Evolutionary conservation across 2,797 vertebrate species (phyloP), one percentile per base, ranked within the genome.

Genomic region (Macroramphosus scolopax): DNA sequence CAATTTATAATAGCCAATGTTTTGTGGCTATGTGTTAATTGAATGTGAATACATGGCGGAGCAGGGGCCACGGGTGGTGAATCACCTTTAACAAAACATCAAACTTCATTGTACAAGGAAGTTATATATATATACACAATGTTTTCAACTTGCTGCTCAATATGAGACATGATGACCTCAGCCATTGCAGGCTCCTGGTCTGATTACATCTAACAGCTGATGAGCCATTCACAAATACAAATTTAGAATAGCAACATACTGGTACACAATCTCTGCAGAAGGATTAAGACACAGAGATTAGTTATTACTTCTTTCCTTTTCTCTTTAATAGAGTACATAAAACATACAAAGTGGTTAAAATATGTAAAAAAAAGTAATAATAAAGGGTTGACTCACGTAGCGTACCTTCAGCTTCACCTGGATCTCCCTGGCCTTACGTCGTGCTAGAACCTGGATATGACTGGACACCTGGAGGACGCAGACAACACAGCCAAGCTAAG

Each of bases 321-420:
- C 6, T 9, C 1, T 8, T 15, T 9, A 5, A 3, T 2, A 0
- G 5, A 11, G 12, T 20, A 6, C 12, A 43, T 5, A 1, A 25
- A 52, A 36, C 22, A 43, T 54, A 1, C 5, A 34, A 25, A 24
- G 9, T 12, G 37, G 56, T 31, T 15, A 34, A 8, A 17, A 22
- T 53, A 61, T 51, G 6, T 43, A 16, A n/a, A 46, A 40, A 42
- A 38, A n/a, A n/a, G n/a, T n/a, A n/a, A 61, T 18, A 53, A 11
- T 64, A 35, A 72, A 36, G 61, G 14, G 53, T 70, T 83, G 69
- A 89, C 87, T 87, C 84, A 87, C 85, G 73, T 89, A 85, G 49
- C 91, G 78, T 93, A 97, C 95, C 94, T 97, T 98, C 63, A 98
- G 91, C 88, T 98, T 98, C 87, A 95, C 94, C 90, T 98, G 95